Evolutionary conservation across 2,113 vertebrate species (phyloP).

Genomic region (Chaetorhynchus papuensis): DNA sequence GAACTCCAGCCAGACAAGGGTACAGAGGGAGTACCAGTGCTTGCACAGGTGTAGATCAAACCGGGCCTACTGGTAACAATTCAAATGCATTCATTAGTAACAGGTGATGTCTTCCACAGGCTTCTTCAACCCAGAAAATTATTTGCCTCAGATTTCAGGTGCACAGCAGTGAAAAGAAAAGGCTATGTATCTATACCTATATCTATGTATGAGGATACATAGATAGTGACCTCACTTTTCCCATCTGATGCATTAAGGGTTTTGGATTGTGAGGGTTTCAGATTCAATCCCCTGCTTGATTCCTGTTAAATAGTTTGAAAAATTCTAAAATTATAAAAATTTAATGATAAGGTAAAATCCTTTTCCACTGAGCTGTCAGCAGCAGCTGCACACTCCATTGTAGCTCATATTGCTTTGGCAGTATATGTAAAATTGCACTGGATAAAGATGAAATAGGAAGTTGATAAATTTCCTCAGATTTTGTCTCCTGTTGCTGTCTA

Average conservation of each 20-base stretch:
- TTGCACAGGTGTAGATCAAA: background rate
- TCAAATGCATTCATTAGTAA: background rate
- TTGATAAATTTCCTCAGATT: background rate
- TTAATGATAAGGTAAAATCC: background rate
- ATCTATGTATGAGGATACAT: fast-evolving
- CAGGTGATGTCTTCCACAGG: background rate
- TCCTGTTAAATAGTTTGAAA: background rate
- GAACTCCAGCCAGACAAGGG: background rate
- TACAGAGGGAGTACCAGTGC: background rate
- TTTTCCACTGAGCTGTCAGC: background rate
- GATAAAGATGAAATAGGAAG: background rate
- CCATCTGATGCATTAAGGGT: background rate
- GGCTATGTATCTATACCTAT: too few relatives aligned
- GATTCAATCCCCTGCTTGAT: background rate
- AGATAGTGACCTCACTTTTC: background rate
- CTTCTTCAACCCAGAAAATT: background rate
- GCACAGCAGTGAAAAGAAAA: background rate
- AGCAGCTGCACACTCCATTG: background rate
- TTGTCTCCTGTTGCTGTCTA: background rate
- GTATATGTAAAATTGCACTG: background rate
- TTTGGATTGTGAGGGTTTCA: background rate
- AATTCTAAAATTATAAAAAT: background rate
- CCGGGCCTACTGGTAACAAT: background rate
- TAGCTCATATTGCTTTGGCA: background rate
- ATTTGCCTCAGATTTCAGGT: background rate